These are phyloP conservation scores for Gryllus bimaculatus DNA, from an alignment of 1,140 invertebrate species.

Conservation along the genomic window DNA sequence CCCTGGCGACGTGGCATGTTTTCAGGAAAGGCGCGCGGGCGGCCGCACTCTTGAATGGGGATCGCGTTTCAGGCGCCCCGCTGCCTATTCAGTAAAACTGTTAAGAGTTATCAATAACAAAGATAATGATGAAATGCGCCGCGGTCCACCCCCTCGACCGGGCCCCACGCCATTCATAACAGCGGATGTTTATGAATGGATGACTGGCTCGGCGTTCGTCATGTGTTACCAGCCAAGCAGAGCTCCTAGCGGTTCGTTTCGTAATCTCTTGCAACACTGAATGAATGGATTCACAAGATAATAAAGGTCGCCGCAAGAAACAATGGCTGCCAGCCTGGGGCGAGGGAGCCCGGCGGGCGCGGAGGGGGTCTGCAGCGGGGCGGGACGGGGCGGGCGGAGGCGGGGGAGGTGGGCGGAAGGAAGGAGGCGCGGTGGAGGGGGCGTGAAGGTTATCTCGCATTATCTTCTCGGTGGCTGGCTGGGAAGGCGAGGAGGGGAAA, in stretches of 20 bases:
- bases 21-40: background rate
- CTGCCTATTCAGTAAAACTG: background rate
- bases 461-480: background rate
- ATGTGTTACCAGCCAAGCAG: constrained; percentile 3
- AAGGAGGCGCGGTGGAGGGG: background rate
- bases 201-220: background rate
- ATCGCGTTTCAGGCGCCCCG: background rate
- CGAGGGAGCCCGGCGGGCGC: background rate
- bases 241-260: constrained; percentile 2
- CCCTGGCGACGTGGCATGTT: background rate
- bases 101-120: background rate
- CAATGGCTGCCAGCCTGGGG: background rate
- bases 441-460: constrained; percentile 8
- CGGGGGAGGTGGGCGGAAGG: background rate
- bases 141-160: no score
- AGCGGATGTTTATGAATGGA: constrained; percentile 4
- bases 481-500: background rate
- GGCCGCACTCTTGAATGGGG: background rate
- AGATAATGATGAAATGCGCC: background rate
- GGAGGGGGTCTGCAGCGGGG: background rate
- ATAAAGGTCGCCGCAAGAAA: background rate
- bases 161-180: background rate
- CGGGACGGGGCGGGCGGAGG: background rate
- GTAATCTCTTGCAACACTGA: constrained; percentile 4
- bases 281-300: constrained; percentile 5